Evolutionary conservation across 2,888 invertebrate species (phyloP).

Genomic region (Automeris io): DNA sequence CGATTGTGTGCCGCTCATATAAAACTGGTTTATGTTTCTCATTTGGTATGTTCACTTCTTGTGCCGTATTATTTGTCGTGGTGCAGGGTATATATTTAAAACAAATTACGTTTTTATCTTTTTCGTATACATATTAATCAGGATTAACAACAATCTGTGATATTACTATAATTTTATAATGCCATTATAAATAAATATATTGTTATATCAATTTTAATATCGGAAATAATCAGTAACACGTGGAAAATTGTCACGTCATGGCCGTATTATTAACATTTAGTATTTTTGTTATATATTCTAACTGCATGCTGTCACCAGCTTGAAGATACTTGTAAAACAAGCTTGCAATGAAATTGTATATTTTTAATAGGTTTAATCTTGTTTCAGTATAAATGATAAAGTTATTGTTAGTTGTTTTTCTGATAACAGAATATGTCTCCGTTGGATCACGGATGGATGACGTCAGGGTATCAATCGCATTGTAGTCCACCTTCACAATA

Average conservation of each 20-base stretch:
- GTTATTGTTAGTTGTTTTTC: slow-evolving; percentile 23
- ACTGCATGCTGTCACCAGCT: slow-evolving; percentile 34
- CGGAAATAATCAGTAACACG: too few relatives aligned
- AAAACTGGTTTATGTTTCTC: too few relatives aligned
- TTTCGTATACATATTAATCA: too few relatives aligned
- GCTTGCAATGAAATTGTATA: not conserved
- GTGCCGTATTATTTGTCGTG: not conserved
- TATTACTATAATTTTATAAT: too few relatives aligned
- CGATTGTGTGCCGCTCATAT: not conserved
- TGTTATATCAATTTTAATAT: too few relatives aligned
- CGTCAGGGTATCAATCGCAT: slow-evolving; percentile 73
- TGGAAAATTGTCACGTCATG: too few relatives aligned
- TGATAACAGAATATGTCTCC: slow-evolving; percentile 68
- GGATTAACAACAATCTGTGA: too few relatives aligned
- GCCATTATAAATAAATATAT: too few relatives aligned
- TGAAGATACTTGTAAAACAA: slow-evolving; percentile 8
- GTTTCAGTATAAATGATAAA: not conserved
- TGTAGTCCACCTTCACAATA: slow-evolving; percentile 76
- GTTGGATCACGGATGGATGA: slow-evolving; percentile 81
- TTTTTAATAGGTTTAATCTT: not conserved
- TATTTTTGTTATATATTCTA: slow-evolving; percentile 15
- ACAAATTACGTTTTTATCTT: too few relatives aligned
- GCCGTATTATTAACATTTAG: too few relatives aligned
- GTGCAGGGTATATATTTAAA: not conserved
- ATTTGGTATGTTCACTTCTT: not conserved